These are phyloP conservation scores for Gavia stellata DNA, from an alignment of 2,113 vertebrate genomes.

Conservation along the genomic window DNA sequence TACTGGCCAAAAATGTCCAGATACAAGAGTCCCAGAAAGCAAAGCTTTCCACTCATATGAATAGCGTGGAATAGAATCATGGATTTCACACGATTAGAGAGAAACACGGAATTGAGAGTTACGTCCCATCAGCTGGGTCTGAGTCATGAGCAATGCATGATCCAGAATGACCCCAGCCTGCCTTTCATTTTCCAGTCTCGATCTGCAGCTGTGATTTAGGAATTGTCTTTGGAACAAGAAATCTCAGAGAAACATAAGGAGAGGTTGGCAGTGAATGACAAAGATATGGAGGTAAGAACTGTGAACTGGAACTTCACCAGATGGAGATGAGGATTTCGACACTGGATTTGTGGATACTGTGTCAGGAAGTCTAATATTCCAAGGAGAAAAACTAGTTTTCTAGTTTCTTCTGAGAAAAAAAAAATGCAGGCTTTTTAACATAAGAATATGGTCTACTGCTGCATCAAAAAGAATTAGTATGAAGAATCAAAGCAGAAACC, in stretches of 20 bases:
- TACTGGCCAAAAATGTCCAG: background rate
- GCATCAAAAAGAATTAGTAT: background rate
- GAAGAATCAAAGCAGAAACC: constrained; percentile 12
- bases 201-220: background rate
- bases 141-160: rapidly evolving
- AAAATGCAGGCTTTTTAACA: background rate
- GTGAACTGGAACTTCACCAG: constrained; percentile 49
- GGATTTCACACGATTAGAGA: background rate
- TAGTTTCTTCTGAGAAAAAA: background rate
- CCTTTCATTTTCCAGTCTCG: background rate
- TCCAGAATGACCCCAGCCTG: background rate
- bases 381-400: background rate
- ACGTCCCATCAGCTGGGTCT: background rate
- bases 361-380: background rate
- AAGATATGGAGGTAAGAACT: constrained; percentile 2
- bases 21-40: background rate
- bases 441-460: background rate
- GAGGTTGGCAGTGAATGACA: constrained; percentile 19
- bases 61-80: background rate
- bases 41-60: background rate
- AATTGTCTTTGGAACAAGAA: background rate
- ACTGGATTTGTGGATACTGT: background rate
- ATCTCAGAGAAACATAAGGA: constrained; percentile 25
- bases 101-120: background rate
- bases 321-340: background rate